phyloP scores from a whole-genome alignment of 2,113 vertebrate genomes.

The Meleagris gallopavo region DNA sequence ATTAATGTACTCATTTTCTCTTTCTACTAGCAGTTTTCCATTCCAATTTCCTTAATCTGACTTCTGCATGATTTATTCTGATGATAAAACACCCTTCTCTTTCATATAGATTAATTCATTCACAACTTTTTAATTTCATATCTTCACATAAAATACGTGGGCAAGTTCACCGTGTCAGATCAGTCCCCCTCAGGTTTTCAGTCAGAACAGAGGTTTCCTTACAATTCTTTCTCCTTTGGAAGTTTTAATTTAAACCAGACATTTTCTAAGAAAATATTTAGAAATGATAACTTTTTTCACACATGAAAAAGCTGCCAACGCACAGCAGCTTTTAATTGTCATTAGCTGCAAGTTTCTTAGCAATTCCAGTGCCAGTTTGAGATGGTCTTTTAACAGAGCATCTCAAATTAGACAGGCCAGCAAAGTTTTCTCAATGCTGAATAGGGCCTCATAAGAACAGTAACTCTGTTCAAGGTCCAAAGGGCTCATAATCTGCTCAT shows the following conservation, averaged over 20 bases:
- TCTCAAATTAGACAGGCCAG: background rate
- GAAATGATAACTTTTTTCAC: background rate
- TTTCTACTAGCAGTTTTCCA: slow-evolving; percentile 50
- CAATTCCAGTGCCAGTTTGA: background rate
- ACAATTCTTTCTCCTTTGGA: slow-evolving; percentile 8
- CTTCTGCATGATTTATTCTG: slow-evolving; percentile 53
- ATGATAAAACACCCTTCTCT: slow-evolving; percentile 51
- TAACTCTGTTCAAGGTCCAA: background rate
- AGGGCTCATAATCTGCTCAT: background rate
- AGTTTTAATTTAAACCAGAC: slow-evolving; percentile 22
- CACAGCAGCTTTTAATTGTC: background rate
- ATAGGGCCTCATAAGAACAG: background rate
- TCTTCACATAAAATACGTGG: slow-evolving; percentile 25
- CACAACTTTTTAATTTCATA: slow-evolving; percentile 42
- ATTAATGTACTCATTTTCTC: slow-evolving; percentile 63
- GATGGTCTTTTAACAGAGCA: background rate
- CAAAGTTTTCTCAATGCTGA: background rate
- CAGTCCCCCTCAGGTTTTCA: background rate
- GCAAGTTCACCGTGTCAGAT: slow-evolving; percentile 25
- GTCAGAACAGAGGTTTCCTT: background rate
- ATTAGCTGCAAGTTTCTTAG: background rate
- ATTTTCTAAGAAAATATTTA: background rate
- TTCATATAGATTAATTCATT: slow-evolving; percentile 51
- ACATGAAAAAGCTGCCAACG: background rate
- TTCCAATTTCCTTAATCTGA: slow-evolving; percentile 47